Evolutionary conservation across 1,140 invertebrate species (phyloP).

Genomic region (Bombus waltoni): DNA sequence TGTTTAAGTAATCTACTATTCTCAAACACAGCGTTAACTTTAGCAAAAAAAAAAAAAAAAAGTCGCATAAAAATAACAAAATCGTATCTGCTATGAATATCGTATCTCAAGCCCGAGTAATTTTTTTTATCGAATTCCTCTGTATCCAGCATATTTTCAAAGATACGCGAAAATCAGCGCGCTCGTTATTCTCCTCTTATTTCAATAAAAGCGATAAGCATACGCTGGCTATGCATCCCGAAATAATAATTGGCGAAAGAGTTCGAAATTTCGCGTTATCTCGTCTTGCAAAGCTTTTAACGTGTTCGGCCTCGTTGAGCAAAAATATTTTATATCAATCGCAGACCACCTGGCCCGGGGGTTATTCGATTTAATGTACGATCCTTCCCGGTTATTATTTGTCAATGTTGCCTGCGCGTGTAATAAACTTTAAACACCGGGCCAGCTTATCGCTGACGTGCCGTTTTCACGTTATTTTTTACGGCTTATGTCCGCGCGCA

Average conservation of each 20-base stretch:
- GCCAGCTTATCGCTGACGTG: constrained; percentile 27
- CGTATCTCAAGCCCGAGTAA: too few species aligned
- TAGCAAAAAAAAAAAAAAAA: too few species aligned
- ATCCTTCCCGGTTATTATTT: constrained; percentile 32
- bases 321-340: constrained; percentile 31
- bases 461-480: constrained; percentile 36
- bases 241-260: constrained; percentile 3
- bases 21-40: too few species aligned
- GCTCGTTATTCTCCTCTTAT: too few species aligned
- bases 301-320: too few species aligned
- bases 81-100: too few species aligned
- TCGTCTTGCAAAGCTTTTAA: background rate
- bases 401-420: constrained; percentile 23
- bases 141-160: too few species aligned
- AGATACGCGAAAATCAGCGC: too few species aligned
- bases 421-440: constrained; percentile 44
- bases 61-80: too few species aligned
- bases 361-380: constrained; percentile 18
- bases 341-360: background rate
- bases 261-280: constrained; percentile 4
- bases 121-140: too few species aligned
- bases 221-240: too few species aligned
- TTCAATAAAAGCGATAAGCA: background rate
- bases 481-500: constrained; percentile 12
- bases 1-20: too few species aligned